Evolutionary conservation across 2,113 vertebrate species (phyloP).

Genomic region (Laterallus jamaicensis): DNA sequence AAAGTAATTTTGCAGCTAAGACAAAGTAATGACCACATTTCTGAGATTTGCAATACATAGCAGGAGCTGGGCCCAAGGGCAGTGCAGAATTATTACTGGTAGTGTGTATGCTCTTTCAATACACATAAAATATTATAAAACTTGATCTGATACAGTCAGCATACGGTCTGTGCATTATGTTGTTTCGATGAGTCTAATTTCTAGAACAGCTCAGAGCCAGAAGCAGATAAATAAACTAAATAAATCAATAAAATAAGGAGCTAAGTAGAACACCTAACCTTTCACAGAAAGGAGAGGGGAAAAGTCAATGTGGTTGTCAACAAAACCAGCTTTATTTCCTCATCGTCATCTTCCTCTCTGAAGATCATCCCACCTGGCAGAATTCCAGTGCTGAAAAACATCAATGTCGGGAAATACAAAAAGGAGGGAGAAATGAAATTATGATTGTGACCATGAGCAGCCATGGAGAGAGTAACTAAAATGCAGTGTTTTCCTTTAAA

Average conservation of each 20-base stretch:
- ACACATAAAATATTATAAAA: neutral
- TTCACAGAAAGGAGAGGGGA: neutral
- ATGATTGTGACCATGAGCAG: neutral
- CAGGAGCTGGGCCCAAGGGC: conserved; percentile 7
- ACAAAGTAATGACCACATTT: conserved; percentile 50
- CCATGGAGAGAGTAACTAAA: neutral
- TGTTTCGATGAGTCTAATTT: conserved; percentile 21
- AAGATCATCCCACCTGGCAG: neutral
- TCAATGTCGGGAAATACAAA: neutral
- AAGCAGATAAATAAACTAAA: conserved; percentile 53
- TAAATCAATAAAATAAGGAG: conserved; percentile 27
- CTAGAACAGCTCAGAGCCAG: neutral
- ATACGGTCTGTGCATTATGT: neutral
- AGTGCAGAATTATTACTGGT: neutral
- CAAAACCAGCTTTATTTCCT: neutral
- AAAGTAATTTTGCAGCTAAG: conserved; percentile 46
- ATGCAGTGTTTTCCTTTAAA: neutral
- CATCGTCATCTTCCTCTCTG: neutral
- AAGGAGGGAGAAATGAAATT: neutral
- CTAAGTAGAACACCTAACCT: conserved; percentile 14
- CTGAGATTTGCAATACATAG: conserved; percentile 22
- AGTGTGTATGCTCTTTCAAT: neutral
- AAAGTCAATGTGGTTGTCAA: neutral
- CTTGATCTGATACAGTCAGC: neutral
- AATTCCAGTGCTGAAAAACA: neutral